Evolutionary conservation across 2,888 invertebrate species (phyloP).

Genomic region (Drosophila niveifrons): DNA sequence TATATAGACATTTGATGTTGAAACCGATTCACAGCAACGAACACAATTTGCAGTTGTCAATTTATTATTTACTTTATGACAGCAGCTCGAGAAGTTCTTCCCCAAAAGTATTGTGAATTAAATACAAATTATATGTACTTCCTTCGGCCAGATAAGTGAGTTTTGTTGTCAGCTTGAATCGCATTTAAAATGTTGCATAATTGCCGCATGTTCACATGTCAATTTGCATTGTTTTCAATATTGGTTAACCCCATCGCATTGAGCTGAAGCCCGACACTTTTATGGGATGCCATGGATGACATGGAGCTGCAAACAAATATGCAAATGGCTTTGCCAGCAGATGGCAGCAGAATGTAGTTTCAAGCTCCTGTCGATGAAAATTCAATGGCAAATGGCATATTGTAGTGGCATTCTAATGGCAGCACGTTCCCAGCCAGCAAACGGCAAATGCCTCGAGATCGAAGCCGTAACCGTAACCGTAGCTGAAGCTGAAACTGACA

Average conservation of each 20-base stretch:
- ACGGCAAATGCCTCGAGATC: not conserved
- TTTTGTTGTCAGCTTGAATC: slow-evolving; percentile 1
- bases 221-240: slow-evolving; percentile 63
- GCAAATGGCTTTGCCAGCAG: slow-evolving; percentile 71
- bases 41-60: slow-evolving; percentile 65
- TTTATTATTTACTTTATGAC: slow-evolving; percentile 66
- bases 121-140: not conserved
- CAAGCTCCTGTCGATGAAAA: slow-evolving; percentile 70
- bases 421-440: slow-evolving; percentile 51
- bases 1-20: slow-evolving; percentile 75
- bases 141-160: not conserved
- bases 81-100: slow-evolving; percentile 8
- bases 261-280: slow-evolving; percentile 28
- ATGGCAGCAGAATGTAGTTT: slow-evolving; percentile 55
- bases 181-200: slow-evolving; percentile 46
- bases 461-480: slow-evolving; percentile 5
- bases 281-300: slow-evolving; percentile 57
- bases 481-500: slow-evolving; percentile 13
- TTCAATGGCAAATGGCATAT: slow-evolving; percentile 76
- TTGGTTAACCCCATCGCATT: slow-evolving; percentile 32
- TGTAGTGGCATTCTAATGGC: slow-evolving; percentile 77
- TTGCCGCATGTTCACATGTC: slow-evolving; percentile 67
- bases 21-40: slow-evolving; percentile 66
- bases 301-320: slow-evolving; percentile 74
- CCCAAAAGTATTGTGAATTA: too few species aligned